A percentile compares a stretch with the other conserved stretches of the same genome.
These are phyloP conservation scores for Phortica okadai DNA, from an alignment of 2,888 invertebrate genomes.

Conservation along the genomic window DNA sequence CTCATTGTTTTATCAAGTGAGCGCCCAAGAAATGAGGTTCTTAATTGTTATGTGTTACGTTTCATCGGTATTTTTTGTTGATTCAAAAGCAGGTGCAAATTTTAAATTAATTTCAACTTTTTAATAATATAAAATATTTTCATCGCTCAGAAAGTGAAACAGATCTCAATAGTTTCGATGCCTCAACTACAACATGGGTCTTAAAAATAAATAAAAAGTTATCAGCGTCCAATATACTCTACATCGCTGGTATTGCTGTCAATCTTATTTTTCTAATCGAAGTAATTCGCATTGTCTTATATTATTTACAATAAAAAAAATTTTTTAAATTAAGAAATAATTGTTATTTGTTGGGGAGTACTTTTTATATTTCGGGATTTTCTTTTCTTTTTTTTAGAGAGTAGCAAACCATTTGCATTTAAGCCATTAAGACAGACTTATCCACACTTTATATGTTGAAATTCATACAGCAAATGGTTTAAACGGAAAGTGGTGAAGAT, in stretches of 20 bases:
- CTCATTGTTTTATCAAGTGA: no score
- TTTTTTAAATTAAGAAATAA: neutral
- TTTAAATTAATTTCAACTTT: neutral
- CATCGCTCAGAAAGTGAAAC: neutral
- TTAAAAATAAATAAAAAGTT: neutral
- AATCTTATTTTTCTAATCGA: neutral
- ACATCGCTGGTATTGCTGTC: neutral
- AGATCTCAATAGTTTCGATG: neutral
- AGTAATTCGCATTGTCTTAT: neutral
- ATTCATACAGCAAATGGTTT: no score
- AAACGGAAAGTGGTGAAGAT: no score
- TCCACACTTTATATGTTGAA: no score
- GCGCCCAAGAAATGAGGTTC: no score
- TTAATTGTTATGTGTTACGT: no score
- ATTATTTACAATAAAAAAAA: neutral
- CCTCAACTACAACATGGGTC: neutral
- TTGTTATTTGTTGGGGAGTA: neutral
- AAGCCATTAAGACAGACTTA: no score
- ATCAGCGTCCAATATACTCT: neutral
- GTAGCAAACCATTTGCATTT: no score
- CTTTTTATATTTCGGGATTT: no score
- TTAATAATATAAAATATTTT: neutral
- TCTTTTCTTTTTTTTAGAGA: no score
- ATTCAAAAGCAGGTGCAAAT: no score
- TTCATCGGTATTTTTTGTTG: no score